Evolutionary conservation across 2,113 vertebrate genomes (phyloP).

Genomic region (Callionymus lyra): DNA sequence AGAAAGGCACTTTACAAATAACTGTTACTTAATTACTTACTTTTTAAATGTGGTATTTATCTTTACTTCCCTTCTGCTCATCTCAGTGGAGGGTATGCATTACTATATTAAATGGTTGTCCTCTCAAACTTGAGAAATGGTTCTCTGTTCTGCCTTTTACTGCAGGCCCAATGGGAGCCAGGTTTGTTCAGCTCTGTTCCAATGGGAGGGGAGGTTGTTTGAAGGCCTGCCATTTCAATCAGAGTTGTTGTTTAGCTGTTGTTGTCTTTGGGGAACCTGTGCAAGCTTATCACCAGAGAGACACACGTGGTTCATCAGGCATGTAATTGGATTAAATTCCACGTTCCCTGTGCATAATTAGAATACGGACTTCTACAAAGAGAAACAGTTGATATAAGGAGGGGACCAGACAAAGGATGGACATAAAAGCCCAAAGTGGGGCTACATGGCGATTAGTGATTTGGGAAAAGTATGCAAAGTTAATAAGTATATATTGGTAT

Average conservation of each 20-base stretch:
- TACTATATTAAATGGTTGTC: conserved; percentile 26
- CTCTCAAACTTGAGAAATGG: conserved; percentile 40
- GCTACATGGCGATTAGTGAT: conserved; percentile 30
- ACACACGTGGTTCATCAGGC: conserved; percentile 62
- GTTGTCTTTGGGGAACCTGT: conserved; percentile 52
- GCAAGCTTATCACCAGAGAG: conserved; percentile 36
- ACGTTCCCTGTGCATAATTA: conserved; percentile 9
- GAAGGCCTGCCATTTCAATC: conserved; percentile 66
- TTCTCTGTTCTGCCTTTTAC: conserved; percentile 39
- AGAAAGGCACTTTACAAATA: no score
- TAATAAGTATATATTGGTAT: conserved; percentile 38
- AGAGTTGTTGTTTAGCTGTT: conserved; percentile 50
- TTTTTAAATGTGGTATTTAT: no score
- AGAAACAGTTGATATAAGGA: conserved; percentile 1
- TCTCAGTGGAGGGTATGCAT: no score
- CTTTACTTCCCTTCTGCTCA: no score
- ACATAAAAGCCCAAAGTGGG: conserved; percentile 19
- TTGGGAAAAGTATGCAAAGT: conserved; percentile 26
- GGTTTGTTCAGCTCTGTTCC: conserved; percentile 57
- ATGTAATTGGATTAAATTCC: conserved; percentile 69
- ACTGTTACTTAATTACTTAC: no score
- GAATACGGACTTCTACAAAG: conserved; percentile 5
- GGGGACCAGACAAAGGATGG: conserved; percentile 6
- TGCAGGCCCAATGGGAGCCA: conserved; percentile 29
- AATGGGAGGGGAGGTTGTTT: conserved; percentile 57